Evolutionary conservation across 1,140 invertebrate species (phyloP), one percentile per base, ranked within the genome.

Genomic region (Mercenaria mercenaria): DNA sequence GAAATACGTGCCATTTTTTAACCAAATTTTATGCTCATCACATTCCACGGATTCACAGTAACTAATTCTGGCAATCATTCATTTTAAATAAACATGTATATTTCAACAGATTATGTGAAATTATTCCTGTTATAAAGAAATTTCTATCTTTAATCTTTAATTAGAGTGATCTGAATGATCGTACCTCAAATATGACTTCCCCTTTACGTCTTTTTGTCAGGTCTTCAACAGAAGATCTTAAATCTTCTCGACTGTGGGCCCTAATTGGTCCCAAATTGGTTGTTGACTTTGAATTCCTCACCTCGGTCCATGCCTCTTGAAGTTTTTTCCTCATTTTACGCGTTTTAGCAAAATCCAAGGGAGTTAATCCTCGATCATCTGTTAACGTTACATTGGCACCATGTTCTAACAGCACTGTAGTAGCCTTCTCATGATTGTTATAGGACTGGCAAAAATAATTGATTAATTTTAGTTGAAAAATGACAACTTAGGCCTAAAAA

Each of bases 111-210:
- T n/a, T n/a, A n/a, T n/a, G n/a, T n/a, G n/a, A n/a, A n/a, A n/a
- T n/a, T n/a, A n/a, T n/a, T n/a, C n/a, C n/a, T n/a, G n/a, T n/a
- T n/a, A n/a, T n/a, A n/a, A n/a, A n/a, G n/a, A n/a, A n/a, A n/a
- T n/a, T n/a, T n/a, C n/a, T n/a, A n/a, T n/a, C n/a, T n/a, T n/a
- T n/a, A n/a, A n/a, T n/a, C n/a, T n/a, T n/a, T n/a, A n/a, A n/a
- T n/a, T n/a, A n/a, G n/a, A n/a, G n/a, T n/a, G n/a, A n/a, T n/a
- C n/a, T 47, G 15, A 47, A 47, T 6, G 43, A 47, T 47, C 43
- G 15, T 91, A 95, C 94, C 88, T 95, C 94, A 93, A 95, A 94
- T 59, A 95, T 93, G 23, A 95, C 94, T 91, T 94, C 94, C 86
- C 93, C 93, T 90, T 93, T 91, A 43, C 80, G 90, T 76, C 88